phyloP scores from a whole-genome alignment of 2,888 invertebrate genomes.

The Andrena chrysosceles region DNA sequence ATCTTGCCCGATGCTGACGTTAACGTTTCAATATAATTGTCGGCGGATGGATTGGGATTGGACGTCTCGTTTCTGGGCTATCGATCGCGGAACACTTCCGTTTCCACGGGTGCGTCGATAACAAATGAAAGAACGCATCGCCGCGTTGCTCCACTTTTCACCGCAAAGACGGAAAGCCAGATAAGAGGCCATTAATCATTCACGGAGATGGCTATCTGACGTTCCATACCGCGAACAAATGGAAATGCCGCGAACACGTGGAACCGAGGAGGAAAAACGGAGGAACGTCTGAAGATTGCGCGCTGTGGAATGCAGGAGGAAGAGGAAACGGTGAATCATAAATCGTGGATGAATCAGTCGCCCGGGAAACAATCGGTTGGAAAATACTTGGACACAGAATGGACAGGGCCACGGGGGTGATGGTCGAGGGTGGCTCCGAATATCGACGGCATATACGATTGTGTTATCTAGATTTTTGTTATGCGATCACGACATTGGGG shows the following conservation, averaged over 20 bases:
- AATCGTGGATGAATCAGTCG: constrained; percentile 49
- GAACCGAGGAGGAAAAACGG: constrained; percentile 5
- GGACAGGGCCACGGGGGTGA: constrained; percentile 40
- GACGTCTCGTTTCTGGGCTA: neutral
- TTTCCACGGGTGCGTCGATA: constrained; percentile 23
- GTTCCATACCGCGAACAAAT: constrained; percentile 51
- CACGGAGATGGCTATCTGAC: constrained; percentile 49
- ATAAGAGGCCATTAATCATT: constrained; percentile 60
- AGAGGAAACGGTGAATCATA: constrained; percentile 16
- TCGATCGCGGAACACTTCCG: constrained; percentile 26
- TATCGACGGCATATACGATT: constrained; percentile 61
- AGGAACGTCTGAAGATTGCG: constrained; percentile 5
- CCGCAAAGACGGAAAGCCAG: constrained; percentile 11
- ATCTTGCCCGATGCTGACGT: neutral
- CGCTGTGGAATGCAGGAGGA: neutral
- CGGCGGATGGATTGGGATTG: neutral
- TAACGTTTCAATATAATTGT: neutral
- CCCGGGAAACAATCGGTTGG: constrained; percentile 50
- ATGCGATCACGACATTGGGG: constrained; percentile 70
- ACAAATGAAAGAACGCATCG: constrained; percentile 38
- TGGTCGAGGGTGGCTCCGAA: constrained; percentile 42
- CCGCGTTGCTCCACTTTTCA: constrained; percentile 14
- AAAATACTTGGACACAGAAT: constrained; percentile 49
- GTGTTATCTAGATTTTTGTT: constrained; percentile 77
- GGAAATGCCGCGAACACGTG: constrained; percentile 31